Percentiles rank a stretch among this genome's conserved stretches.
phyloP scores from a whole-genome alignment of 2,113 vertebrate species.

The Emberiza fucata region DNA sequence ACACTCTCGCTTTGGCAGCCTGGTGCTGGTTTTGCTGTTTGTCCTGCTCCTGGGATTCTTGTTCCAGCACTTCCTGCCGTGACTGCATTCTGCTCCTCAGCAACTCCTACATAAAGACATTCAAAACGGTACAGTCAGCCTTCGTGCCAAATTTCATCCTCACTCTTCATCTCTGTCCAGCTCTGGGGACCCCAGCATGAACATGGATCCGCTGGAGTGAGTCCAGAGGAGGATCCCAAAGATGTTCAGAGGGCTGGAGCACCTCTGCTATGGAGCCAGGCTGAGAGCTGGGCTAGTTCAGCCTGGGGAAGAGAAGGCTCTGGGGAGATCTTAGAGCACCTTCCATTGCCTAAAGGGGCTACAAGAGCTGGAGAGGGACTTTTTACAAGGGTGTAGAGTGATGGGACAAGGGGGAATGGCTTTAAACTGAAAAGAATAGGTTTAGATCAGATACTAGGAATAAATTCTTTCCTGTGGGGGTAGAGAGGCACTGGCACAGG shows the following conservation, averaged over 20 bases:
- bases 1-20: neutral
- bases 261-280: neutral
- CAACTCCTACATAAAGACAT: neutral
- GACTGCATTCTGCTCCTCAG: constrained; percentile 22
- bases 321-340: neutral
- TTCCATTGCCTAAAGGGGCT: neutral
- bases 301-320: neutral
- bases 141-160: neutral
- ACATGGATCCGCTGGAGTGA: neutral
- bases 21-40: neutral
- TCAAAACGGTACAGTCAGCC: neutral
- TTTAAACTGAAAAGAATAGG: neutral
- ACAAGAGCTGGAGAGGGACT: neutral
- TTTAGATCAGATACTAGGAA: neutral
- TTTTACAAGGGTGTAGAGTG: neutral
- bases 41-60: neutral
- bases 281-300: neutral
- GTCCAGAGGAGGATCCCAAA: neutral
- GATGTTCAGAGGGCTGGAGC: neutral
- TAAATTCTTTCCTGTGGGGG: neutral
- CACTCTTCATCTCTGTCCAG: neutral
- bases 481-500: neutral
- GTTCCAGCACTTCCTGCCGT: neutral
- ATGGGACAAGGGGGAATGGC: neutral
- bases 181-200: neutral